These are phyloP conservation scores for Hirundichthys speculiger DNA, from an alignment of 2,113 vertebrate species.

Conservation along the genomic window DNA sequence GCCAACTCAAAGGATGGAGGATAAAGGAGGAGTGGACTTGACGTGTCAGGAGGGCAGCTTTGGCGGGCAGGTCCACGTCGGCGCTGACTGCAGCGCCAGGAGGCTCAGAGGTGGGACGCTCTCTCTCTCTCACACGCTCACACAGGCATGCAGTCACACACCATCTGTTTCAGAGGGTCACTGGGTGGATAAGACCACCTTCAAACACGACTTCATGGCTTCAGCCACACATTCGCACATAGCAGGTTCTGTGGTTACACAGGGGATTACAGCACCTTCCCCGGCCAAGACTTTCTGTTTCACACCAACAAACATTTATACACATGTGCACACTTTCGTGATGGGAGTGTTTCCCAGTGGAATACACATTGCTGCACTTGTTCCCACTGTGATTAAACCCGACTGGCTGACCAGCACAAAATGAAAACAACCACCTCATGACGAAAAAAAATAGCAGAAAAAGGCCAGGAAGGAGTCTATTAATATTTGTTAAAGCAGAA, in stretches of 20 bases:
- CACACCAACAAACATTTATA: constrained; percentile 37
- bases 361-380: constrained; percentile 44
- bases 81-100: constrained; percentile 38
- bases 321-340: constrained; percentile 34
- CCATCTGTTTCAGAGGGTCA: constrained; percentile 53
- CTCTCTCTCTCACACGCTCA: constrained; percentile 47
- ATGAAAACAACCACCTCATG: constrained; percentile 16
- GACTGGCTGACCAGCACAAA: constrained; percentile 19
- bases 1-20: constrained; percentile 50
- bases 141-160: constrained; percentile 55
- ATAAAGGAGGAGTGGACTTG: constrained; percentile 13
- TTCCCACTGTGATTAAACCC: constrained; percentile 61
- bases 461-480: too few relatives aligned
- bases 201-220: constrained; percentile 40
- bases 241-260: constrained; percentile 52
- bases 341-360: constrained; percentile 21
- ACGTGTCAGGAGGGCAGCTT: constrained; percentile 27
- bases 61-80: constrained; percentile 15
- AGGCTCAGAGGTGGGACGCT: constrained; percentile 50
- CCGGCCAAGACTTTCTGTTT: constrained; percentile 23
- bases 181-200: constrained; percentile 55
- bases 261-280: constrained; percentile 64
- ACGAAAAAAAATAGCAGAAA: not conserved
- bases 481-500: too few relatives aligned
- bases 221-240: constrained; percentile 44